Conservation (phyloP, 2,113 vertebrate genomes). For the Anas platyrhynchos region DNA sequence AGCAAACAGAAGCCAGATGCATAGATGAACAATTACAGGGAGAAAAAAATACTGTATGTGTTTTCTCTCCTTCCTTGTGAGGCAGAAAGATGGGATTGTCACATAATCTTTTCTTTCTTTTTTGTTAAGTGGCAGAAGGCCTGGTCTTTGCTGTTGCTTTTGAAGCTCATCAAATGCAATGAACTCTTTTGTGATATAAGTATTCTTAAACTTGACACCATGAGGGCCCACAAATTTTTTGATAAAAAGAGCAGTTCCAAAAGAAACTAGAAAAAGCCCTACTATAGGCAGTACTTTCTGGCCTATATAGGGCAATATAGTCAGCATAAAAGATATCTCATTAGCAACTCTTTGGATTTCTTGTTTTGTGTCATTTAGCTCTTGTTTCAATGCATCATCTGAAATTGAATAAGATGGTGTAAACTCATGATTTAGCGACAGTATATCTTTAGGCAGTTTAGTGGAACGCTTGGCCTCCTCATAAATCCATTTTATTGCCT, state of each 20-base stretch:
- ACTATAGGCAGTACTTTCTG: slow-evolving; percentile 76
- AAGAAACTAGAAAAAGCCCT: slow-evolving; percentile 79
- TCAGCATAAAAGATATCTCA: slow-evolving; percentile 65
- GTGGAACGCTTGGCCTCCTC: slow-evolving; percentile 44
- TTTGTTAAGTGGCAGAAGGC: slow-evolving; percentile 85
- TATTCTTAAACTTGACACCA: slow-evolving; percentile 82
- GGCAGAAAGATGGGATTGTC: slow-evolving; percentile 74
- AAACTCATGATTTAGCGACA: slow-evolving; percentile 72
- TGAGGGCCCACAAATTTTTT: slow-evolving; percentile 78
- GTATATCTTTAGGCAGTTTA: slow-evolving; percentile 47
- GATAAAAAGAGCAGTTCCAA: slow-evolving; percentile 83
- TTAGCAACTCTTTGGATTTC: slow-evolving; percentile 76
- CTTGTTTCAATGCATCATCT: slow-evolving; percentile 69
- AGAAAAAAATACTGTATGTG: slow-evolving; percentile 79
- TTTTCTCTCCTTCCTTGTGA: slow-evolving; percentile 79
- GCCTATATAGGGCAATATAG: slow-evolving; percentile 72
- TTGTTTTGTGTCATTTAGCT: slow-evolving; percentile 77
- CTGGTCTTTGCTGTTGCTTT: slow-evolving; percentile 72
- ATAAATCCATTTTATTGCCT: slow-evolving; percentile 84
- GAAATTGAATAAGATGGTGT: slow-evolving; percentile 76
- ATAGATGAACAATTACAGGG: slow-evolving; percentile 81
- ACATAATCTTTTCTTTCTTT: slow-evolving; percentile 82
- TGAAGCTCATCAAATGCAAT: slow-evolving; percentile 84
- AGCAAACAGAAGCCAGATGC: slow-evolving; percentile 84
- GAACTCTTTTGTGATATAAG: slow-evolving; percentile 85